Evolutionary conservation across 1,140 invertebrate species (phyloP).

Genomic region (Dolichoris vasculosae): DNA sequence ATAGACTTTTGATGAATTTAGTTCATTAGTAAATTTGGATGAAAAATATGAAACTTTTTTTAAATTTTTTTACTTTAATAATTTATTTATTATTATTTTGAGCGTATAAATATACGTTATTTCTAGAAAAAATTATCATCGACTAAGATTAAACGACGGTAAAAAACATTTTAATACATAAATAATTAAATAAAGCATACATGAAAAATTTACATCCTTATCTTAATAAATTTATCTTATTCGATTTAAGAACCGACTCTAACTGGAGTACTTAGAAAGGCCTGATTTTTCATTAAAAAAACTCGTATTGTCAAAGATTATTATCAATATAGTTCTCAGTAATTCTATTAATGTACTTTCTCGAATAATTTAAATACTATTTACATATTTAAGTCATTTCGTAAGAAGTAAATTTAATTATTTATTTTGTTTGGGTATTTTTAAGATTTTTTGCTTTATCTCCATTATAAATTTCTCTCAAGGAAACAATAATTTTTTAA

Average conservation of each 20-base stretch:
- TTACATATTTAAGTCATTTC: conserved; percentile 24
- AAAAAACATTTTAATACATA: neutral
- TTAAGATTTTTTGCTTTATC: neutral
- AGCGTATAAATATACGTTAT: neutral
- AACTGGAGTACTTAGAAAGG: neutral
- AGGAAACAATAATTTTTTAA: conserved; percentile 9
- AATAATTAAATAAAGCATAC: neutral
- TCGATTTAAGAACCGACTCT: neutral
- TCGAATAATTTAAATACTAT: conserved; percentile 25
- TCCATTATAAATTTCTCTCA: neutral
- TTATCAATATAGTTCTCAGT: conserved; percentile 10
- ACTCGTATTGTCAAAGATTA: conserved; percentile 4
- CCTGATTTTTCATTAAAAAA: neutral
- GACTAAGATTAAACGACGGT: neutral
- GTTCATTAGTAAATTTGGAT: too few relatives aligned
- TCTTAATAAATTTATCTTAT: neutral
- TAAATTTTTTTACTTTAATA: neutral
- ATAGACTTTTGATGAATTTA: too few relatives aligned
- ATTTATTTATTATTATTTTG: neutral
- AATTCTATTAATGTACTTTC: conserved; percentile 14
- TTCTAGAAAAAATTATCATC: neutral
- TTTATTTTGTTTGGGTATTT: neutral
- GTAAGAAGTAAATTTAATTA: neutral
- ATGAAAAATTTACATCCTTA: neutral
- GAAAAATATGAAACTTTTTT: too few relatives aligned